These are phyloP conservation scores for Neolamprologus ventralis DNA, from an alignment of 2,113 vertebrate genomes.

Conservation along the genomic window DNA sequence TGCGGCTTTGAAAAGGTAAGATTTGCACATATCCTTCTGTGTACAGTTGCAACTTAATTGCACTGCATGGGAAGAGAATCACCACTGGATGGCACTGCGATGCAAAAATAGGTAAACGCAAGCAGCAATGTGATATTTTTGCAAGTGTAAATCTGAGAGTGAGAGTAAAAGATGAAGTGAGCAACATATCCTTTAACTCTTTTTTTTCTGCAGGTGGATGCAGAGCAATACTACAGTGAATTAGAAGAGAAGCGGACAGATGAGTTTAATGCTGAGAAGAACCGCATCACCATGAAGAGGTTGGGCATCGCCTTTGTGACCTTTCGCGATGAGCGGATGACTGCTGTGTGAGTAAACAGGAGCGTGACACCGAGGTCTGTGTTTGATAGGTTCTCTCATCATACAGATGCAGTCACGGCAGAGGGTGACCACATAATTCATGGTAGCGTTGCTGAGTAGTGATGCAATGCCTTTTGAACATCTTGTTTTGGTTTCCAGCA, in stretches of 20 bases:
- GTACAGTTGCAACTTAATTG: neutral
- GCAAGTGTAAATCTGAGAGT: neutral
- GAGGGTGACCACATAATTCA: neutral
- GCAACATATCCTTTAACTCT: neutral
- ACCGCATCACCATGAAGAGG: slow-evolving; percentile 80
- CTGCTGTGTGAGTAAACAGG: slow-evolving; percentile 78
- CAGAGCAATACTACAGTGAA: slow-evolving; percentile 94
- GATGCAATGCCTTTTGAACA: neutral
- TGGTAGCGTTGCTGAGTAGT: neutral
- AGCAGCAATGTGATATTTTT: neutral
- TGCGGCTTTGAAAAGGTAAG: slow-evolving; percentile 91
- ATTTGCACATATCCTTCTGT: neutral
- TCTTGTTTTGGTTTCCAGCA: slow-evolving; percentile 61
- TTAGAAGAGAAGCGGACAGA: slow-evolving; percentile 94
- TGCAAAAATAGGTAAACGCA: slow-evolving; percentile 13
- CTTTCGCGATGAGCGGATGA: slow-evolving; percentile 90
- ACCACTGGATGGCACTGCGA: slow-evolving; percentile 69
- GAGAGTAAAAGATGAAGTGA: neutral
- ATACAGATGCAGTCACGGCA: neutral
- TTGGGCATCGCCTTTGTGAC: slow-evolving; percentile 91
- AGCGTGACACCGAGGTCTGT: neutral
- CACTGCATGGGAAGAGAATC: slow-evolving; percentile 2
- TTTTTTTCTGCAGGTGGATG: slow-evolving; percentile 80
- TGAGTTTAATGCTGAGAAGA: slow-evolving; percentile 92
- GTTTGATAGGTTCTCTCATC: neutral